Percentiles rank a stretch among this genome's conserved stretches.
These are phyloP conservation scores for Paramormyrops kingsleyae DNA, from an alignment of 2,113 vertebrate species.

Conservation along the genomic window DNA sequence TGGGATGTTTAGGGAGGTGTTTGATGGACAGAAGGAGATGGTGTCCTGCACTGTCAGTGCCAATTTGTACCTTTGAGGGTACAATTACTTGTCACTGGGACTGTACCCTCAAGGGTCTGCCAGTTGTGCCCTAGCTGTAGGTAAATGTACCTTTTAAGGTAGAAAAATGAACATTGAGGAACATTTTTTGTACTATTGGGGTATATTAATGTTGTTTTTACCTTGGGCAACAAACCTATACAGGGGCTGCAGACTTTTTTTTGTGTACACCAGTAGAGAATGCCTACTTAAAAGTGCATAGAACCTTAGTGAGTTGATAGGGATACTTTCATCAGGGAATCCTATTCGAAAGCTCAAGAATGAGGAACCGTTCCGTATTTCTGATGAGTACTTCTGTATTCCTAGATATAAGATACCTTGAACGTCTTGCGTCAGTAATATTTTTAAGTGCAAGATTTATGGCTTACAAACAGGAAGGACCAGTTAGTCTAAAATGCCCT, in stretches of 20 bases:
- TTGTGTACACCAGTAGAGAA: not conserved
- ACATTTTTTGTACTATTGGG: not conserved
- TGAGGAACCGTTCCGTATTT: not conserved
- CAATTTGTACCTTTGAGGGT: not conserved
- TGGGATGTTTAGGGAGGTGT: not conserved
- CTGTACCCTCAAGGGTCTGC: not conserved
- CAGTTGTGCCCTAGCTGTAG: not conserved
- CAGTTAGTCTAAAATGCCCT: not conserved
- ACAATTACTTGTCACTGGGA: not conserved
- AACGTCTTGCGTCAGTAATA: not conserved
- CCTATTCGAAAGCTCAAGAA: not conserved
- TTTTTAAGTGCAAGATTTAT: not conserved
- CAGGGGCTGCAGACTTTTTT: not conserved
- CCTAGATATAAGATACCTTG: not conserved
- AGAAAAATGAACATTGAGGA: not conserved
- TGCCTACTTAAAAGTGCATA: not conserved
- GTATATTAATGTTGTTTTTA: not conserved
- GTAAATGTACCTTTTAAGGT: not conserved
- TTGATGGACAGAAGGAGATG: not conserved
- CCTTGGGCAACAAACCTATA: not conserved
- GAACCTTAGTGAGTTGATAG: not conserved
- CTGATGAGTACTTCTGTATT: conserved; percentile 5
- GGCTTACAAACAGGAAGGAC: not conserved
- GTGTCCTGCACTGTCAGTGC: not conserved
- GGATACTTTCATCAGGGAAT: not conserved